Evolutionary conservation across 2,888 invertebrate species (phyloP).

Genomic region (Copidosoma aretas): DNA sequence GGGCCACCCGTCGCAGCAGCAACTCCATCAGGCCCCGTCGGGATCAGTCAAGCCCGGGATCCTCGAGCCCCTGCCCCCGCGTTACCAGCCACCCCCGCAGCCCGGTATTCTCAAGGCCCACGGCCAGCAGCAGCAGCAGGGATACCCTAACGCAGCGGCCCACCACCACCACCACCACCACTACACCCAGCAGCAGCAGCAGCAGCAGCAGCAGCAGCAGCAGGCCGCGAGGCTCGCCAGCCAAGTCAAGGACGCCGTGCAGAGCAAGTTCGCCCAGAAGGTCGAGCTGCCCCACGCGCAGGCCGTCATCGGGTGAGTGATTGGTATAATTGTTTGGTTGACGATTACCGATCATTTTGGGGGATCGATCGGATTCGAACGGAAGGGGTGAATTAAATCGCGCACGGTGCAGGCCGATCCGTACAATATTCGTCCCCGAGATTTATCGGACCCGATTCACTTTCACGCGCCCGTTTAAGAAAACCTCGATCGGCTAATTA

Average conservation of each 20-base stretch:
- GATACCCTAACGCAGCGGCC: too few relatives aligned
- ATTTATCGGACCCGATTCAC: too few relatives aligned
- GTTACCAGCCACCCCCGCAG: slow-evolving; percentile 77
- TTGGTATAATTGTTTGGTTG: too few relatives aligned
- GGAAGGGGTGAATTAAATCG: too few relatives aligned
- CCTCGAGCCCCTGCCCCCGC: slow-evolving; percentile 68
- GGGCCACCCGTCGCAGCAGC: slow-evolving; percentile 44
- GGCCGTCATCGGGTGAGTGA: background rate
- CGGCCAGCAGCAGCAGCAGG: slow-evolving; percentile 53
- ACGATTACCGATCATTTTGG: too few relatives aligned
- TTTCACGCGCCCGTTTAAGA: too few relatives aligned
- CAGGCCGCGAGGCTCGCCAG: slow-evolving; percentile 50
- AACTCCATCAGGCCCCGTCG: too few relatives aligned
- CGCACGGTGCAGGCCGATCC: too few relatives aligned
- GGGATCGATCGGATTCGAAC: too few relatives aligned
- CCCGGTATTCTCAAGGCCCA: slow-evolving; percentile 69
- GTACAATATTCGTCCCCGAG: too few relatives aligned
- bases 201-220: slow-evolving; percentile 59
- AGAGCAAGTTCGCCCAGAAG: slow-evolving; percentile 38
- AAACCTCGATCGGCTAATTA: too few relatives aligned
- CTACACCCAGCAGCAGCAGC: slow-evolving; percentile 51
- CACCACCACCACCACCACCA: slow-evolving; percentile 45
- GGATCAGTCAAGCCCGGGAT: slow-evolving; percentile 44
- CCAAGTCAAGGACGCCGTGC: slow-evolving; percentile 41
- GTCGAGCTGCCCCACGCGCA: background rate